Evolutionary conservation across 2,888 invertebrate genomes (phyloP), one percentile per base, ranked within the genome.

Genomic region (Rhorus exstirpatorius): DNA sequence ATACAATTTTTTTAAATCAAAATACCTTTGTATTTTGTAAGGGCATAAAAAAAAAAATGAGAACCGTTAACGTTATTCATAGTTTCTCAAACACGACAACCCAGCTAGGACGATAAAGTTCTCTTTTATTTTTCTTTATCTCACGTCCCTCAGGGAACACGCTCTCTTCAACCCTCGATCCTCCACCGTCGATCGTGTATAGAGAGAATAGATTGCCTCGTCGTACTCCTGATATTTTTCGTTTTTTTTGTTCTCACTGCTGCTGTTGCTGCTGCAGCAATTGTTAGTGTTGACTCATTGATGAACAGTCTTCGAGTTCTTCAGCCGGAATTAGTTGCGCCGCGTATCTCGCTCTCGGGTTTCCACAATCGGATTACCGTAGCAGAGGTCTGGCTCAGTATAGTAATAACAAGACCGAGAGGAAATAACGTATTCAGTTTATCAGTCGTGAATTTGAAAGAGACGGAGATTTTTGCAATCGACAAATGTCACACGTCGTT

Each of bases 281-380:
- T 24, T 31, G 61, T 14, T 17, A 24, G 17, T 61, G 49, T 49
- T 61, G 61, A 10, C 21, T 60, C 31, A 51, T 51, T 17, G 24
- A 51, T 41, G 26, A 55, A 41, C 31, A 53, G 72, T 61, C 61
- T 38, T 14, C 46, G 58, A 61, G 24, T 49, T 74, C 61, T 51
- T 17, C 35, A 3, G 41, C 24, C 14, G 24, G 41, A 70, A 70
- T 41, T 70, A 26, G 55, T 24, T 58, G 10, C 70, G 14, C 21
- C 61, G 38, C 35, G 19, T 51, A 51, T 51, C 35, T 24, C 10
- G 46, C 14, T 35, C 21, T 72, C 35, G 35, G 19, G 21, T 61
- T n/a, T 61, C 49, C 38, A 49, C 46, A 61, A 49, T 61, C 38
- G 72, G 51, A 61, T 61, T 24, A 41, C 8, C 21, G 41, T 14